A percentile compares a stretch with the other conserved stretches of the same genome.
phyloP scores from a whole-genome alignment of 2,888 invertebrate genomes.

The Papilio gigon region DNA sequence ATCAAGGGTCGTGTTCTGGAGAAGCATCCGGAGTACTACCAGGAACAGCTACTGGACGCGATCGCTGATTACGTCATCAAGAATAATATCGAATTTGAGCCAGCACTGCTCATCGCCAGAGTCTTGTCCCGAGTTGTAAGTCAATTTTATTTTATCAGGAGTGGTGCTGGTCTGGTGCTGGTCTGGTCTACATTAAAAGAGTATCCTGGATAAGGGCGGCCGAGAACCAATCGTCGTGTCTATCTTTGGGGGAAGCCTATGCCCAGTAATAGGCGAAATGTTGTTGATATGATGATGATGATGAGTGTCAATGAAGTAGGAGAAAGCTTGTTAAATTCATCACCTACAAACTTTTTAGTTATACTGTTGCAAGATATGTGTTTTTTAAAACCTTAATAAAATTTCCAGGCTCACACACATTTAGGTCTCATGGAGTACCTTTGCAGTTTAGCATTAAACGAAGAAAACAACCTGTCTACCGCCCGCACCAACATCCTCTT shows the following conservation, averaged over 20 bases:
- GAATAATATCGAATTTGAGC: conserved; percentile 77
- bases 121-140: conserved; percentile 83
- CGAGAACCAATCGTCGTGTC: too few relatives aligned
- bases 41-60: conserved; percentile 83
- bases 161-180: too few relatives aligned
- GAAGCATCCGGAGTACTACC: conserved; percentile 81
- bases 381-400: neutral
- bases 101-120: conserved; percentile 74
- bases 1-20: conserved; percentile 71
- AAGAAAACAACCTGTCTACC: conserved; percentile 65
- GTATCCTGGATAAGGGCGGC: too few relatives aligned
- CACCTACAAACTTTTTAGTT: too few relatives aligned
- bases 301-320: too few relatives aligned
- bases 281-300: too few relatives aligned
- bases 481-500: conserved; percentile 71
- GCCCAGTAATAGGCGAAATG: too few relatives aligned
- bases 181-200: too few relatives aligned
- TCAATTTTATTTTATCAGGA: conserved; percentile 46
- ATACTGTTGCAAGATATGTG: too few relatives aligned
- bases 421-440: conserved; percentile 83
- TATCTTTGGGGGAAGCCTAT: too few relatives aligned
- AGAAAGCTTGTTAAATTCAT: too few relatives aligned
- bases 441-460: conserved; percentile 70
- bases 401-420: conserved; percentile 81
- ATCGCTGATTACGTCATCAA: conserved; percentile 78